phyloP scores from a whole-genome alignment of 2,797 vertebrate genomes.

The Austrolebias charrua region DNA sequence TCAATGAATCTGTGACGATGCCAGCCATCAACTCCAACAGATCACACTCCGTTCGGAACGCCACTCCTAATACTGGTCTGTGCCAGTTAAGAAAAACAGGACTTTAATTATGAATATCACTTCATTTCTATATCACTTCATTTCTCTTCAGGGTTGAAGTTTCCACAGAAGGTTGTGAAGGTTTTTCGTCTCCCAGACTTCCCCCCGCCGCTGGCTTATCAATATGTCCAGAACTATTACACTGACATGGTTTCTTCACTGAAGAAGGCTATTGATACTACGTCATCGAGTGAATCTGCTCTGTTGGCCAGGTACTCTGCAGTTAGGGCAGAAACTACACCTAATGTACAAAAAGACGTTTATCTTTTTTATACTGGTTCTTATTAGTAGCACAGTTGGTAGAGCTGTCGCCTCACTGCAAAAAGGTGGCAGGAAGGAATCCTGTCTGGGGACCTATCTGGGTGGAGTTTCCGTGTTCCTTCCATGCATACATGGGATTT shows the following conservation, averaged over 20 bases:
- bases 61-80: constrained; percentile 63
- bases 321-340: neutral
- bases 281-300: constrained; percentile 80
- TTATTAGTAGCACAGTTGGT: too few relatives aligned
- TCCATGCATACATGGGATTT: too few relatives aligned
- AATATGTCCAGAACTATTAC: constrained; percentile 89
- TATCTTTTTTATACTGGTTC: too few relatives aligned
- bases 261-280: constrained; percentile 81
- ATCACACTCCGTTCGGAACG: constrained; percentile 51
- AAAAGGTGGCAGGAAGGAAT: too few relatives aligned
- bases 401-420: too few relatives aligned
- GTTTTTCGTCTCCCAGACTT: constrained; percentile 91
- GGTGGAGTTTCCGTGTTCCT: too few relatives aligned
- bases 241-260: constrained; percentile 82
- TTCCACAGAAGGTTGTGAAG: constrained; percentile 66
- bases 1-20: neutral
- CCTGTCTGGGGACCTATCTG: too few relatives aligned
- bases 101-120: neutral
- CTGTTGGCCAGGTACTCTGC: constrained; percentile 85
- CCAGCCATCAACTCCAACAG: constrained; percentile 30
- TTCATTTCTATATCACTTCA: neutral
- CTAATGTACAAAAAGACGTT: too few relatives aligned
- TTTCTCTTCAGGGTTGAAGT: constrained; percentile 72
- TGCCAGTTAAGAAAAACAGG: neutral
- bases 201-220: constrained; percentile 86